Evolutionary conservation across 1,140 invertebrate genomes (phyloP), one percentile per base, ranked within the genome.

Genomic region (Mycetomoellerius zeteki): DNA sequence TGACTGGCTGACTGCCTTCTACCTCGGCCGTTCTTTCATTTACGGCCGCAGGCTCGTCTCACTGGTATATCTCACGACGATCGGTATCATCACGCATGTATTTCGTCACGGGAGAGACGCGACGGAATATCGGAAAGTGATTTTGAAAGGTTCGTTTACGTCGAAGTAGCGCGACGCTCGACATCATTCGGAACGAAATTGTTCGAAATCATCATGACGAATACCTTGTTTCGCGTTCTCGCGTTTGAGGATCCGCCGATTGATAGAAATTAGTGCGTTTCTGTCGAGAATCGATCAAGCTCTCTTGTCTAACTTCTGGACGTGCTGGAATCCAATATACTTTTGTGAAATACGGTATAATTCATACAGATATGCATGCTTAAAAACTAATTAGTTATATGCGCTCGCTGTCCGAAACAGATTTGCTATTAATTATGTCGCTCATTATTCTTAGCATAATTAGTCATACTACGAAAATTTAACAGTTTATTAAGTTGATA

Each of bases 21-120:
- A 73, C 54, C 52, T 80, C 65, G 33, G 24, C 64, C 85, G 67
- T 56, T 67, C 65, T 80, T 89, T 90, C 90, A 91, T 90, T 87
- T 80, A 88, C 62, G 62, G 69, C 80, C 80, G 54, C 37, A 27
- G 80, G 64, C 64, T 81, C 27, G 69, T 62, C 84, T 86, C 75
- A 30, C 52, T 24, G 52, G 58, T 84, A 21, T 67, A 82, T 60
- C 69, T 37, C 54, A 84, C 67, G 80, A 82, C 67, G 80, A 84
- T 73, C 67, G 27, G 56, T 56, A 12, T 84, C 69, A 69, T 84
- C 58, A 73, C 80, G 69, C 80, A 33, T 84, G 80, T 43, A 56
- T 75, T 50, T 14, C 54, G 33, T 81, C 52, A 21, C 21, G 37
- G 3, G 27, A 72, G 67, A 72, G 12, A 10, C 56, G 52, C 78